Conservation (phyloP, 2,888 invertebrate species). For the Caenorhabditis sulstoni region DNA sequence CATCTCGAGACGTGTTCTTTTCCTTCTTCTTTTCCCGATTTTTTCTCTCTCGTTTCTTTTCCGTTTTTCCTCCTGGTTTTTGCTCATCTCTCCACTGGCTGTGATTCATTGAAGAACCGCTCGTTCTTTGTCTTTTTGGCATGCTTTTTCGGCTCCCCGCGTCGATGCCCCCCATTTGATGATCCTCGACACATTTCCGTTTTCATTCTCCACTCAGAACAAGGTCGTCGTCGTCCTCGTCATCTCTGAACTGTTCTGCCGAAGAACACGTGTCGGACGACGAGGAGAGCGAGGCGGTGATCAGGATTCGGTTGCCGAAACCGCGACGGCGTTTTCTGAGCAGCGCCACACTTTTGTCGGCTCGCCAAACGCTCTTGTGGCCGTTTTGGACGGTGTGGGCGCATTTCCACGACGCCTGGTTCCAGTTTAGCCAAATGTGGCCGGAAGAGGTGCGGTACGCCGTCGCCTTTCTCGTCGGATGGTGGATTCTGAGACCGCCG, state of each 20-base stretch:
- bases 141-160: too few relatives aligned
- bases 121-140: slow-evolving; percentile 12
- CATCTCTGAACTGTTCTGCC: background rate
- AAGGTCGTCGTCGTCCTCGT: too few relatives aligned
- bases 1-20: background rate
- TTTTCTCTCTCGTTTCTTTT: slow-evolving; percentile 11
- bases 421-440: slow-evolving; percentile 49
- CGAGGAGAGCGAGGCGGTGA: background rate
- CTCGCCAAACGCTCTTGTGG: slow-evolving; percentile 14
- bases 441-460: slow-evolving; percentile 33
- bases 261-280: slow-evolving; percentile 13
- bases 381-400: slow-evolving; percentile 39
- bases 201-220: too few relatives aligned
- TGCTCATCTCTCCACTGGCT: slow-evolving; percentile 4
- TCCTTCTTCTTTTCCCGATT: slow-evolving; percentile 2
- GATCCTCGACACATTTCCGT: too few relatives aligned
- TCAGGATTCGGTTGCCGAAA: slow-evolving; percentile 17
- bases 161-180: too few relatives aligned
- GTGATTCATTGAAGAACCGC: background rate
- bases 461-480: slow-evolving; percentile 50
- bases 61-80: background rate
- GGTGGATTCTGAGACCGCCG: slow-evolving; percentile 55
- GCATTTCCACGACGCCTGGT: slow-evolving; percentile 33
- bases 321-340: background rate
- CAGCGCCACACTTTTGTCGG: slow-evolving; percentile 17